phyloP scores from a whole-genome alignment of 2,888 invertebrate genomes.

The Germaria angustata region DNA sequence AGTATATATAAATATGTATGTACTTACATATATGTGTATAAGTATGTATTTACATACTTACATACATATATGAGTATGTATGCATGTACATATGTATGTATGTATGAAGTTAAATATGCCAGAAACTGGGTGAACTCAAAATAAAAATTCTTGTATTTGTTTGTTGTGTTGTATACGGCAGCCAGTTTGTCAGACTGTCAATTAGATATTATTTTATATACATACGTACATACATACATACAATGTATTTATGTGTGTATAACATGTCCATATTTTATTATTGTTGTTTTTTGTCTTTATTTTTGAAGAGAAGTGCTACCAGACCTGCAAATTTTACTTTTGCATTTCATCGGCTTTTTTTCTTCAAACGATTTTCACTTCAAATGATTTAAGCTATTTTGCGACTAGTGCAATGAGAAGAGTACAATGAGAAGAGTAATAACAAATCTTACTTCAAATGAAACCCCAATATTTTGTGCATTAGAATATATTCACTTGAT shows the following conservation, averaged over 20 bases:
- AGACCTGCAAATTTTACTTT: too few species aligned
- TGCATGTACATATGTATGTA: too few species aligned
- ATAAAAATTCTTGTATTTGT: conserved; percentile 1
- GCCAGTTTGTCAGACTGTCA: conserved; percentile 23
- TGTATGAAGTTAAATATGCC: conserved; percentile 28
- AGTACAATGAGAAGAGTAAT: too few species aligned
- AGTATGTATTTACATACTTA: background rate
- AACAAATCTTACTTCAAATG: too few species aligned
- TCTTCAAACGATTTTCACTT: background rate
- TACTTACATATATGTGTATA: too few species aligned
- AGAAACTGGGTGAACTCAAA: conserved; percentile 59
- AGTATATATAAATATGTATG: background rate
- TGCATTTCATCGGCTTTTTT: background rate
- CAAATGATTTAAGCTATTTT: too few species aligned
- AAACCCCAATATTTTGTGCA: too few species aligned
- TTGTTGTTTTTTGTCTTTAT: conserved; percentile 31
- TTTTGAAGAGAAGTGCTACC: conserved; percentile 16
- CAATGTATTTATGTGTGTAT: background rate
- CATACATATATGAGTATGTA: background rate
- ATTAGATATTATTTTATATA: conserved; percentile 1
- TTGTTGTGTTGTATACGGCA: conserved; percentile 11
- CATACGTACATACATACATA: background rate
- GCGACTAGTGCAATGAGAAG: too few species aligned
- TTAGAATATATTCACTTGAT: too few species aligned
- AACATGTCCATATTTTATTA: background rate